A percentile compares a stretch with the other conserved stretches of the same genome.
Evolutionary conservation across 1,140 invertebrate species (phyloP).

Genomic region (Zelostemma sp.): DNA sequence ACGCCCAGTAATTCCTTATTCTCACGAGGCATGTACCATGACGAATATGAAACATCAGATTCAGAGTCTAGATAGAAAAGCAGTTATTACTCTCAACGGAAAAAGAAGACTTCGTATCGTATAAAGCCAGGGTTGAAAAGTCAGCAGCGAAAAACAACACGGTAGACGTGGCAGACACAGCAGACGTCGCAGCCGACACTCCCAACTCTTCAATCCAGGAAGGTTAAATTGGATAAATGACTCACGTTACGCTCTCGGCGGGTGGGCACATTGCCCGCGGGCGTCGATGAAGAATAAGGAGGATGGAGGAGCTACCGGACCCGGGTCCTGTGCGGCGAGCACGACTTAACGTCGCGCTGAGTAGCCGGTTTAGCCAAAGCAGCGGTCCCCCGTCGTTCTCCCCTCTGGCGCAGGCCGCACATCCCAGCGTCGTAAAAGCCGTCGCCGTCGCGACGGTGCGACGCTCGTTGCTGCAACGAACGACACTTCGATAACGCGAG

Average conservation of each 20-base stretch:
- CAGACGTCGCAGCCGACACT: neutral
- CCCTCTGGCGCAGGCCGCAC: constrained; percentile 53
- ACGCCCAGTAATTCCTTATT: too few species aligned
- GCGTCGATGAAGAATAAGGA: constrained; percentile 63
- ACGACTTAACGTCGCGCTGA: constrained; percentile 57
- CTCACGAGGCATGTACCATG: too few species aligned
- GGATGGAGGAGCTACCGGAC: constrained; percentile 67
- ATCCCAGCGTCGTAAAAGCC: constrained; percentile 42
- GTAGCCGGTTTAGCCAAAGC: constrained; percentile 57
- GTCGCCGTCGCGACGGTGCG: constrained; percentile 35
- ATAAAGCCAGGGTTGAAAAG: too few species aligned
- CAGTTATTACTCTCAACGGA: too few species aligned
- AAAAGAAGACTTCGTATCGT: too few species aligned
- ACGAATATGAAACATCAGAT: too few species aligned
- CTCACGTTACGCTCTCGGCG: constrained; percentile 69
- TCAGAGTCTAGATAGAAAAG: too few species aligned
- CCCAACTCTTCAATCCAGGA: neutral
- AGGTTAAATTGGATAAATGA: constrained; percentile 26
- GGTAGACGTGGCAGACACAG: too few species aligned
- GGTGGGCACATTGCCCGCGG: constrained; percentile 71
- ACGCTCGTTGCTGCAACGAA: constrained; percentile 23
- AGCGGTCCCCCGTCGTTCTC: constrained; percentile 56
- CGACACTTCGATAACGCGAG: constrained; percentile 18
- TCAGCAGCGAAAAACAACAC: too few species aligned
- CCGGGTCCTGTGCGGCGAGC: constrained; percentile 57